Evolutionary conservation across 2,888 invertebrate genomes (phyloP).

Genomic region (Antitype chi): DNA sequence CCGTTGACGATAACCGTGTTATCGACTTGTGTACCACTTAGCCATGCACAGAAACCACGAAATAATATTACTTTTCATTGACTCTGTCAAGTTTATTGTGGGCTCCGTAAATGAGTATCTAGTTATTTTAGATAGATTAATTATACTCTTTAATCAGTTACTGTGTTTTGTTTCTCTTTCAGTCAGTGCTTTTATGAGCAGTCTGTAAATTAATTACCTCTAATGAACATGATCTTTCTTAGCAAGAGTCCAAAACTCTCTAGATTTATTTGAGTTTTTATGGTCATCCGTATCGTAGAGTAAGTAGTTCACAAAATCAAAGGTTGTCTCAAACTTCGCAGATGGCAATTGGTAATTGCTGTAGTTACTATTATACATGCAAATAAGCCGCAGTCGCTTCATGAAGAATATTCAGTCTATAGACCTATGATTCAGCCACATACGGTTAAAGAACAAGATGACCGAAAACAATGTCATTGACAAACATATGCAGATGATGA

Average conservation of each 20-base stretch:
- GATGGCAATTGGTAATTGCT: background rate
- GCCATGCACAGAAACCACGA: background rate
- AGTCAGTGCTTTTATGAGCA: background rate
- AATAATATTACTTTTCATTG: background rate
- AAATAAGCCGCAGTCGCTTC: background rate
- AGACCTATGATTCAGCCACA: background rate
- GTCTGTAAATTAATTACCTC: background rate
- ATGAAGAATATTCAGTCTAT: background rate
- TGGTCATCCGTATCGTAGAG: background rate
- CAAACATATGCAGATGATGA: background rate
- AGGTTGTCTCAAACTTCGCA: background rate
- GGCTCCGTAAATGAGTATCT: background rate
- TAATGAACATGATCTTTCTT: background rate
- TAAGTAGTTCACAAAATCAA: background rate
- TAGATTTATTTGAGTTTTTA: background rate
- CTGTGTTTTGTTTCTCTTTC: background rate
- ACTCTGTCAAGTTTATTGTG: background rate
- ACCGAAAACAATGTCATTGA: background rate
- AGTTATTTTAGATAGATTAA: background rate
- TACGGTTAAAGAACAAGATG: background rate
- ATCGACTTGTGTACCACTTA: slow-evolving; percentile 19
- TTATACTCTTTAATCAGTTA: background rate
- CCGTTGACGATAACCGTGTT: slow-evolving; percentile 34
- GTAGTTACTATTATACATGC: background rate
- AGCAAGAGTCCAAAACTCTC: background rate